phyloP scores from a whole-genome alignment of 2,113 vertebrate species.

The Osmerus eperlanus region DNA sequence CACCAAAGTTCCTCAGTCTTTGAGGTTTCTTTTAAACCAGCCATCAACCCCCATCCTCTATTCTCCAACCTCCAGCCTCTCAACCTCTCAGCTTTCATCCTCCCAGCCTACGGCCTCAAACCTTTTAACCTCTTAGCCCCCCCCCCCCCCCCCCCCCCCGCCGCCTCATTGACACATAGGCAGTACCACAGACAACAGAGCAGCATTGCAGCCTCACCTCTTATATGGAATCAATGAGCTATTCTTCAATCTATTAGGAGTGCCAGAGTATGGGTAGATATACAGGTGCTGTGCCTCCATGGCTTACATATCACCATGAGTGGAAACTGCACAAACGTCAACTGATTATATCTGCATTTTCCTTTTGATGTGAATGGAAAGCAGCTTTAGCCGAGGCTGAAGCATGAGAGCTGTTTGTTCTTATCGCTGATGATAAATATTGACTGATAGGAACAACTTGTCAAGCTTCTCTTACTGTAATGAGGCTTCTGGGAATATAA shows the following conservation, averaged over 20 bases:
- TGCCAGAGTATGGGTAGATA: neutral
- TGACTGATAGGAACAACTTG: neutral
- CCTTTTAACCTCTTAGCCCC: too few relatives aligned
- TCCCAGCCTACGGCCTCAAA: too few relatives aligned
- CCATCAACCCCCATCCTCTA: neutral
- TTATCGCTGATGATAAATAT: neutral
- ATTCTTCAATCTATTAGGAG: neutral
- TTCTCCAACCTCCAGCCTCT: neutral
- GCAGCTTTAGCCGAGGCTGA: neutral
- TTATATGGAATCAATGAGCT: constrained; percentile 4
- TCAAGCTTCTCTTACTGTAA: neutral
- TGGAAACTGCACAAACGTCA: too few relatives aligned
- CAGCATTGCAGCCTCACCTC: neutral
- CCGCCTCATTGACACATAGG: neutral
- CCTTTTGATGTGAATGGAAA: neutral
- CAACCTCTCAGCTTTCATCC: too few relatives aligned
- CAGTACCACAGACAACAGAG: too few relatives aligned
- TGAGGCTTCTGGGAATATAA: neutral
- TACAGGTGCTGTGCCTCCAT: neutral
- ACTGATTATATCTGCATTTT: neutral
- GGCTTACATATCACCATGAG: too few relatives aligned
- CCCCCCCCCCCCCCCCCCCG: neutral
- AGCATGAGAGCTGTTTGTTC: neutral
- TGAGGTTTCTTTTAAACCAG: neutral
- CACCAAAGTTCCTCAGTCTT: neutral